phyloP scores from a whole-genome alignment of 2,888 invertebrate genomes.

The Melolontha melolontha region DNA sequence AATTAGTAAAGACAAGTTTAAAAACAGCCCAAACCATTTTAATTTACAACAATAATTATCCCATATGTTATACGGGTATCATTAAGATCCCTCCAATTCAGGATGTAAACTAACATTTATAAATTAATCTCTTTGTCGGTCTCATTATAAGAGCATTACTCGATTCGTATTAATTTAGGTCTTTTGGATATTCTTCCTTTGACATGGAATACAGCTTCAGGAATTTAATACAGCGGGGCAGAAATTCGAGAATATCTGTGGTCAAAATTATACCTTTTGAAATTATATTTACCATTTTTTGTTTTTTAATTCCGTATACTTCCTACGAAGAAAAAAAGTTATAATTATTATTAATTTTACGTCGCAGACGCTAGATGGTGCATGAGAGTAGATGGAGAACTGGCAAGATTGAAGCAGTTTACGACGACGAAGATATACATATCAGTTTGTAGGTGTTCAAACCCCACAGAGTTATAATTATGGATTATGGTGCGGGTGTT shows the following conservation, averaged over 20 bases:
- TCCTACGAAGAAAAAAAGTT: not conserved
- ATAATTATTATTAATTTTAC: slow-evolving; percentile 22
- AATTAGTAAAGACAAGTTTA: too few relatives aligned
- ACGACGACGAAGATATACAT: not conserved
- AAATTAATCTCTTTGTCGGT: not conserved
- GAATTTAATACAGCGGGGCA: slow-evolving; percentile 1
- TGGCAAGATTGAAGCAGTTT: slow-evolving; percentile 18
- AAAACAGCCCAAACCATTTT: too few relatives aligned
- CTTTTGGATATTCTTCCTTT: not conserved
- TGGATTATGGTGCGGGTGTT: slow-evolving; percentile 12
- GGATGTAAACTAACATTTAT: slow-evolving; percentile 1
- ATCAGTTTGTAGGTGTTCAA: slow-evolving; percentile 15
- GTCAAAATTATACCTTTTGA: slow-evolving; percentile 8
- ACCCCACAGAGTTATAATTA: slow-evolving; percentile 13
- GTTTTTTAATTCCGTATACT: not conserved
- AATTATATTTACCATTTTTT: slow-evolving; percentile 6
- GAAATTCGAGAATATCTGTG: too few relatives aligned
- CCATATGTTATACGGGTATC: not conserved
- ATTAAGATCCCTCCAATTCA: not conserved
- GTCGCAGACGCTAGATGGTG: slow-evolving; percentile 3
- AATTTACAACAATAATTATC: not conserved
- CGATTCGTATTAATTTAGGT: not conserved
- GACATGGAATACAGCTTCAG: too few relatives aligned
- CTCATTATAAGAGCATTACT: not conserved
- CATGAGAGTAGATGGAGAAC: not conserved